phyloP scores from a whole-genome alignment of 1,140 invertebrate genomes.

The Drosophila navojoa region DNA sequence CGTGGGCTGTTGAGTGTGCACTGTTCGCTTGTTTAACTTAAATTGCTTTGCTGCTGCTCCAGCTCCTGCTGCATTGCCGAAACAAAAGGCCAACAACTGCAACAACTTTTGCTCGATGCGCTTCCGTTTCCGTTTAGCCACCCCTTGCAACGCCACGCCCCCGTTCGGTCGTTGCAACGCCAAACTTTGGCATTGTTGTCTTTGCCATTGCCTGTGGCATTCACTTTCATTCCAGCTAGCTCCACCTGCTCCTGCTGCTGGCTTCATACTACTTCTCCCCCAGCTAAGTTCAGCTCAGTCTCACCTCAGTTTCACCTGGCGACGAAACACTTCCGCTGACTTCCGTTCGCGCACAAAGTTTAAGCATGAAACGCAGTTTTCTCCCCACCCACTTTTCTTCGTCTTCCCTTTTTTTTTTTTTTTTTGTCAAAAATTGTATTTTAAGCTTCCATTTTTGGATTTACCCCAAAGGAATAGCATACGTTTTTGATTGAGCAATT shows the following conservation, averaged over 20 bases:
- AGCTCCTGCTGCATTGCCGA: constrained; percentile 58
- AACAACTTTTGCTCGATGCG: constrained; percentile 80
- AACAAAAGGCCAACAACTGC: constrained; percentile 76
- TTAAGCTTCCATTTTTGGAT: constrained; percentile 53
- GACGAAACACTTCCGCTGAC: constrained; percentile 50
- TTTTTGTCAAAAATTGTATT: constrained; percentile 52
- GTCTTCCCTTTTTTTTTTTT: too few species aligned
- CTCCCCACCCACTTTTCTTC: not conserved
- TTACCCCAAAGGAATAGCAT: constrained; percentile 75
- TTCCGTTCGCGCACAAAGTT: constrained; percentile 62
- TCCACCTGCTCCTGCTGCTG: not conserved
- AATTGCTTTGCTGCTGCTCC: constrained; percentile 66
- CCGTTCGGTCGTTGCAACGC: not conserved
- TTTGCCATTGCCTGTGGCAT: constrained; percentile 75
- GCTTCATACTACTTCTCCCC: not conserved
- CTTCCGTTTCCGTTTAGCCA: constrained; percentile 72
- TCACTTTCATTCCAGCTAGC: constrained; percentile 64
- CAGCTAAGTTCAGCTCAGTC: not conserved
- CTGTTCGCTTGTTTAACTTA: constrained; percentile 76
- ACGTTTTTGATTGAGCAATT: constrained; percentile 80
- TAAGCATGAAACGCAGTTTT: constrained; percentile 61
- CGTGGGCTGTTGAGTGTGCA: constrained; percentile 22
- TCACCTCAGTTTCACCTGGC: constrained; percentile 10
- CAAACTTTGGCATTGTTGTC: constrained; percentile 79
- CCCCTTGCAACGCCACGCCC: not conserved